Evolutionary conservation across 2,888 invertebrate species (phyloP).

Genomic region (Rhingia rostrata): DNA sequence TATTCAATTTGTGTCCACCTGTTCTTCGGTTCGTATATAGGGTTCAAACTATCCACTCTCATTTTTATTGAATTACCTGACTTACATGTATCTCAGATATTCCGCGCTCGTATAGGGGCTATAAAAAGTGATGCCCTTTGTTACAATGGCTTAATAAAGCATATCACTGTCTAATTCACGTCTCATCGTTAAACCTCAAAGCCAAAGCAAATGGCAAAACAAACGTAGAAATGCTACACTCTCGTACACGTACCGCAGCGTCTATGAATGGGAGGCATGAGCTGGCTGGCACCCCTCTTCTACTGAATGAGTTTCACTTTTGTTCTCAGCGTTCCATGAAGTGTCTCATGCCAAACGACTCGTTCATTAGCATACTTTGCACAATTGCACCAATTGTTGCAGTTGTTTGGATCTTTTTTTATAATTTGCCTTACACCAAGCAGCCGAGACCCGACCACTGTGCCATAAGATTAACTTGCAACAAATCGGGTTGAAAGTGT

Average conservation of each 20-base stretch:
- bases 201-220: conserved; percentile 43
- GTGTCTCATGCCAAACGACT: conserved; percentile 56
- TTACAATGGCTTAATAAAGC: conserved; percentile 55
- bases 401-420: conserved; percentile 32
- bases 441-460: neutral
- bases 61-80: neutral
- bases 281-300: neutral
- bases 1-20: conserved; percentile 40
- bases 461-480: neutral
- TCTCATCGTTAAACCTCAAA: conserved; percentile 57
- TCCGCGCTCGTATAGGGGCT: neutral
- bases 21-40: neutral
- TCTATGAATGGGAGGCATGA: conserved; percentile 32
- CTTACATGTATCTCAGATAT: neutral
- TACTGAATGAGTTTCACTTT: conserved; percentile 63
- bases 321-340: conserved; percentile 64
- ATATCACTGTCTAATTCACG: conserved; percentile 53
- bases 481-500: neutral
- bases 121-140: conserved; percentile 30
- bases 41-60: conserved; percentile 1
- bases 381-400: conserved; percentile 64
- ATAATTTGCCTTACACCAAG: conserved; percentile 22
- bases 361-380: conserved; percentile 68
- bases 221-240: neutral
- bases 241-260: neutral